Evolutionary conservation across 2,797 vertebrate species (phyloP).

Genomic region (Fistularia commersonii): DNA sequence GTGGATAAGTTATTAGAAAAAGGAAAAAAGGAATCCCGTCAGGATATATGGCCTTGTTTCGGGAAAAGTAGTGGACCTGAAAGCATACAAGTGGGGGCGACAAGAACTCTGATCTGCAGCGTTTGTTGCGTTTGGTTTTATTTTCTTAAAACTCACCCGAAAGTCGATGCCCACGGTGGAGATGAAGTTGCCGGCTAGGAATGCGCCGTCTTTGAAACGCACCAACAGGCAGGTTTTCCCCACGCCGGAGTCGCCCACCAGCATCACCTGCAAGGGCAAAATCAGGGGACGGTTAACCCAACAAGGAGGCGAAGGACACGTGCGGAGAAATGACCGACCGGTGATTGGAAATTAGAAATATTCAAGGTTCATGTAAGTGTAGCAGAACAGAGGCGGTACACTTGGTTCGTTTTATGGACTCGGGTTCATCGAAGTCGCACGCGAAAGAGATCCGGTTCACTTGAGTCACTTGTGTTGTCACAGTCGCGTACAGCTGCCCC

Average conservation of each 20-base stretch:
- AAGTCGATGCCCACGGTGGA: constrained; percentile 93
- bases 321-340: no score
- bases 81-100: background rate
- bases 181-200: constrained; percentile 90
- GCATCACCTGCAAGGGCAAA: constrained; percentile 71
- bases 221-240: constrained; percentile 90
- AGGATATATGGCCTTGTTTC: constrained; percentile 20
- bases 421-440: no score
- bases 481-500: no score
- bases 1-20: constrained; percentile 5
- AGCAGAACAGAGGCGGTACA: no score
- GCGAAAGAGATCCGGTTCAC: no score
- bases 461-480: no score
- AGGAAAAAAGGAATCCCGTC: constrained; percentile 7
- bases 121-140: constrained; percentile 9
- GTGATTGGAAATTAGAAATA: no score
- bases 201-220: constrained; percentile 90
- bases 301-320: no score
- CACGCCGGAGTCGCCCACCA: constrained; percentile 87
- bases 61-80: background rate
- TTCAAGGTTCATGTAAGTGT: no score
- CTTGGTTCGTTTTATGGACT: no score
- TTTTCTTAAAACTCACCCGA: constrained; percentile 76
- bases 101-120: no score
- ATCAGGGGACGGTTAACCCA: no score